Conservation (phyloP, 2,113 vertebrate species). For the Fulica atra region DNA sequence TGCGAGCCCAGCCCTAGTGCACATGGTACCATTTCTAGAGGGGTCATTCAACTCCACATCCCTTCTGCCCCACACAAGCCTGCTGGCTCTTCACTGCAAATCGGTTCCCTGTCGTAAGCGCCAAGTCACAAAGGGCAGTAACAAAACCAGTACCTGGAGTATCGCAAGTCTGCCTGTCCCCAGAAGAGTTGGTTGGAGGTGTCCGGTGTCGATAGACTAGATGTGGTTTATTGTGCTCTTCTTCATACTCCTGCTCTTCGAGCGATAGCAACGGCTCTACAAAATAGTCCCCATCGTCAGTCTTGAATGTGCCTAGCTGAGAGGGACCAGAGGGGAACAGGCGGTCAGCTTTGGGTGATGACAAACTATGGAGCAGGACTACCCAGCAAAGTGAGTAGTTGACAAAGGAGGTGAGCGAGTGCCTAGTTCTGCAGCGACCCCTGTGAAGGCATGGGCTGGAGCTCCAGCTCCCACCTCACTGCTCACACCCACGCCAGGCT, state of each 20-base stretch:
- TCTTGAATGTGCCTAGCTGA: constrained; percentile 96
- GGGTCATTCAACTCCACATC: not conserved
- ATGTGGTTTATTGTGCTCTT: constrained; percentile 95
- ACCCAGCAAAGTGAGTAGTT: not conserved
- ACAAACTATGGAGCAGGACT: not conserved
- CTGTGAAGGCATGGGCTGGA: accelerated
- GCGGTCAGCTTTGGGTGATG: not conserved
- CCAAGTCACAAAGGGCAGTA: not conserved
- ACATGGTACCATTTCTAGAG: not conserved
- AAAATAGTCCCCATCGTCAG: constrained; percentile 94
- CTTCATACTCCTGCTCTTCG: constrained; percentile 87
- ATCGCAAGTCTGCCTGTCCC: constrained; percentile 78
- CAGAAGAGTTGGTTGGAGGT: constrained; percentile 68
- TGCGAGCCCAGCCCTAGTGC: accelerated
- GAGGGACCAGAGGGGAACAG: constrained; percentile 50
- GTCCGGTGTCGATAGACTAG: constrained; percentile 87
- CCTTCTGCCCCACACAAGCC: not conserved
- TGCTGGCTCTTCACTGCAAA: not conserved
- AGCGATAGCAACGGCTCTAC: constrained; percentile 91
- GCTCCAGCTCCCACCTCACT: not conserved
- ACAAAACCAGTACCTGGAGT: constrained; percentile 84
- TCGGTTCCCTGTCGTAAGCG: not conserved
- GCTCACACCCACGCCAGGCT: not conserved
- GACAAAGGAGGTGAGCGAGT: accelerated
- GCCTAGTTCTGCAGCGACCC: not conserved